phyloP scores from a whole-genome alignment of 1,140 invertebrate species.

The Trichoplusia ni region DNA sequence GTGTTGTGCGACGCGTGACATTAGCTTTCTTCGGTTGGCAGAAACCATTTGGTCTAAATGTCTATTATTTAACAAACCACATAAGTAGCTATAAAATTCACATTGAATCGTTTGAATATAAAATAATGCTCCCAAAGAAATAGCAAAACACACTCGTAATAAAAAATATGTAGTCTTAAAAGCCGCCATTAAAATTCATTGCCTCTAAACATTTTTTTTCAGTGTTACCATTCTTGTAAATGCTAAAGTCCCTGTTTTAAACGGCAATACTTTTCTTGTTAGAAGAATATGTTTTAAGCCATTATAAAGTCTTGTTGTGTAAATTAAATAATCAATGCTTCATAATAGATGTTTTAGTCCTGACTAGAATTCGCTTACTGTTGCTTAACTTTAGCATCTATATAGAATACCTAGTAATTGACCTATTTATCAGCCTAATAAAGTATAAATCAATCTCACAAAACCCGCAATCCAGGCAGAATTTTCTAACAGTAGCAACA shows the following conservation, averaged over 20 bases:
- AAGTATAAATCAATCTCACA: too few relatives aligned
- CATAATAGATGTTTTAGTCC: too few relatives aligned
- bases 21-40: too few relatives aligned
- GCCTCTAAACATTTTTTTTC: constrained; percentile 59
- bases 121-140: constrained; percentile 33
- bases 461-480: not conserved
- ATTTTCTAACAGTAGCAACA: constrained; percentile 2
- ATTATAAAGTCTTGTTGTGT: too few relatives aligned
- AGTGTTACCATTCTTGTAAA: constrained; percentile 37
- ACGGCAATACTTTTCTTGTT: too few relatives aligned
- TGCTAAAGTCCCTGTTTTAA: not conserved
- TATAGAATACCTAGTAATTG: too few relatives aligned
- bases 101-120: constrained; percentile 7
- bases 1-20: too few relatives aligned
- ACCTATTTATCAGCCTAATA: too few relatives aligned
- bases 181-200: constrained; percentile 69
- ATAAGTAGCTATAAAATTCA: constrained; percentile 38
- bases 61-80: constrained; percentile 29
- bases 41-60: not conserved
- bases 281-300: too few relatives aligned
- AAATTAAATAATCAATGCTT: too few relatives aligned
- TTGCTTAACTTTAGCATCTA: too few relatives aligned
- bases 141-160: constrained; percentile 28
- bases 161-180: constrained; percentile 30
- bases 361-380: too few relatives aligned